These are phyloP conservation scores for Rhea americana DNA, from an alignment of 2,113 vertebrate genomes.

Conservation along the genomic window DNA sequence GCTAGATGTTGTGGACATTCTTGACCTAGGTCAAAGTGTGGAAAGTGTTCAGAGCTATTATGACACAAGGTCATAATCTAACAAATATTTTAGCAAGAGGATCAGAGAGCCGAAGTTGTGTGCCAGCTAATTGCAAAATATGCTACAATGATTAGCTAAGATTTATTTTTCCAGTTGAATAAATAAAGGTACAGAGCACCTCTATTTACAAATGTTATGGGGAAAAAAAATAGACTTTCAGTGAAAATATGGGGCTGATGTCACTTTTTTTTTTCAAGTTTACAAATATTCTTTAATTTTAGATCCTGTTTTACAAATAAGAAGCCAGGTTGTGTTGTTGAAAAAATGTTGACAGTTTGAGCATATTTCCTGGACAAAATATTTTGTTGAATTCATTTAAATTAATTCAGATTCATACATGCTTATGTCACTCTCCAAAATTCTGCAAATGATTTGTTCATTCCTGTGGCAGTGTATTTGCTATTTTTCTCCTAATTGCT, in stretches of 20 bases:
- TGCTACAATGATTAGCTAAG: not conserved
- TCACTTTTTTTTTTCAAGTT: not conserved
- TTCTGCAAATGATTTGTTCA: not conserved
- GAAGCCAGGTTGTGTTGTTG: not conserved
- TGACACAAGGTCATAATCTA: not conserved
- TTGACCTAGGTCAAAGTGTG: not conserved
- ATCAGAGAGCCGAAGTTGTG: not conserved
- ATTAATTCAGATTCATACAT: not conserved
- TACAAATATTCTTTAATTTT: not conserved
- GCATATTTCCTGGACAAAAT: not conserved
- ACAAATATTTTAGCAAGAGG: not conserved
- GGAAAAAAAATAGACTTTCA: not conserved
- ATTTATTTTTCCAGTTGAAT: not conserved
- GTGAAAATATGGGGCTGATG: not conserved
- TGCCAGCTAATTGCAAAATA: constrained; percentile 7
- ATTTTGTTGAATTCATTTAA: not conserved
- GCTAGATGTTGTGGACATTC: not conserved
- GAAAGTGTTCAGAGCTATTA: not conserved
- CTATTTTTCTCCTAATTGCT: not conserved
- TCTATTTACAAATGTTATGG: not conserved
- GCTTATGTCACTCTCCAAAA: not conserved
- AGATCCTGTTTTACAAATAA: not conserved
- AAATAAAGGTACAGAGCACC: not conserved
- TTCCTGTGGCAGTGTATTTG: not conserved
- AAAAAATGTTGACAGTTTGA: not conserved